Base-by-base conservation (phyloP, 2,888 invertebrate genomes). In the Xestia ashworthii region DNA sequence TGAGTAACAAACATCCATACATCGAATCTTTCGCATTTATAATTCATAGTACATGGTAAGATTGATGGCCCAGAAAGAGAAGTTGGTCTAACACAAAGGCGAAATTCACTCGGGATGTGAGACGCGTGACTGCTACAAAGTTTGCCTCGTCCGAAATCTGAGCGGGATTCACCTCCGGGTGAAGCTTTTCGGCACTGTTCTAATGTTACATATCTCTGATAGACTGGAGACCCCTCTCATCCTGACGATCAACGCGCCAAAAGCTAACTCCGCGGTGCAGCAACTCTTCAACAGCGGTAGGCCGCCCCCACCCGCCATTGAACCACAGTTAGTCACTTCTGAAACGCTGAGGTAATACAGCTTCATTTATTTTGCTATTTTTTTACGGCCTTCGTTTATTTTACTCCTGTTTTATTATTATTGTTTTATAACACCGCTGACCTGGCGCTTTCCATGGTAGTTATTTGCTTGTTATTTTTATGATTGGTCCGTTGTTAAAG, bases 181-280 rank as follows among this genome's bases (percentile, higher is more conserved):
- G 25, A 46, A 38, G 22, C 38, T 58, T 75, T 32, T 38, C 16
- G 22, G 2, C 22, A 25, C 46, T 1, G 0, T 66, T 38, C 46
- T 73, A 76, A 83, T 32, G 1, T 12, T 32, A 14, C 41, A 12
- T 62, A 71, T 81, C 77, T 67, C 78, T 65, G 66, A 71, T 91
- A 96, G 96, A 85, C 82, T 95, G 85, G 96, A 96, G 85, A 94
- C 95, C 0, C 95, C 95, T 1, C 87, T 95, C 68, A 97, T 94
- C 60, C 88, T 95, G 71, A 92, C 95, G 41, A 92, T 93, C 80
- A 94, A 94, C 80, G 81, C 94, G 9, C 96, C 97, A 48, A 97
- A 97, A 80, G 92, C 98, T 11, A 98, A 98, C 93, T 98, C 98
- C 0, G 99, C 99, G 5, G 98, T 98, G 12, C 97, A 98, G 76